Evolutionary conservation across 2,888 invertebrate species (phyloP), one percentile per base, ranked within the genome.

Genomic region (Zhuqinia jingwanae): DNA sequence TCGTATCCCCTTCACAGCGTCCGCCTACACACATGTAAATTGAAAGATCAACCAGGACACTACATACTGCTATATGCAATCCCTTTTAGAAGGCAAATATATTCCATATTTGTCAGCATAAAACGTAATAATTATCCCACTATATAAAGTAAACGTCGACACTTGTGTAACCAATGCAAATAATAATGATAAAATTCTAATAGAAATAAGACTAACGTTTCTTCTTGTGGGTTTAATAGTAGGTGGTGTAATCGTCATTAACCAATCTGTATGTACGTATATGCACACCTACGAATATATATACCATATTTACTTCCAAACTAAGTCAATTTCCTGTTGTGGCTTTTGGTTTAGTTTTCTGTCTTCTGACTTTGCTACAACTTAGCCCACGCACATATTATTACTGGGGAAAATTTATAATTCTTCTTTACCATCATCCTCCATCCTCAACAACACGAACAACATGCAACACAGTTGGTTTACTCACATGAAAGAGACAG

Each of bases 361-460:
- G 42, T 53, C 56, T 77, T 53, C 73, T 76, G 77, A 65, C 77
- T 84, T 68, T 65, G 36, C 65, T n/a, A n/a, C n/a, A n/a, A n/a
- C 63, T 70, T 76, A 53, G 27, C n/a, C 17, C 27, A 27, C 11
- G 53, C 60, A 60, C 27, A 2, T n/a, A n/a, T n/a, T n/a, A n/a
- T n/a, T n/a, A n/a, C n/a, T n/a, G 13, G 60, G 60, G 27, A 27
- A 63, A 30, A n/a, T 50, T 42, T n/a, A 8, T 6, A 22, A n/a
- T n/a, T n/a, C 36, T 58, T 58, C 30, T 42, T 58, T n/a, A 20
- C 42, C 68, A 13, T 27, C 30, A 50, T n/a, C n/a, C 25, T 27
- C 73, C 25, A 27, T n/a, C n/a, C n/a, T n/a, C 63, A 30, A 11
- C 17, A 63, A 13, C 27, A 22, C 6, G 42, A 42, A 11, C 42